Base-by-base conservation (phyloP, 2,113 vertebrate species). In the Semicossyphus pulcher region DNA sequence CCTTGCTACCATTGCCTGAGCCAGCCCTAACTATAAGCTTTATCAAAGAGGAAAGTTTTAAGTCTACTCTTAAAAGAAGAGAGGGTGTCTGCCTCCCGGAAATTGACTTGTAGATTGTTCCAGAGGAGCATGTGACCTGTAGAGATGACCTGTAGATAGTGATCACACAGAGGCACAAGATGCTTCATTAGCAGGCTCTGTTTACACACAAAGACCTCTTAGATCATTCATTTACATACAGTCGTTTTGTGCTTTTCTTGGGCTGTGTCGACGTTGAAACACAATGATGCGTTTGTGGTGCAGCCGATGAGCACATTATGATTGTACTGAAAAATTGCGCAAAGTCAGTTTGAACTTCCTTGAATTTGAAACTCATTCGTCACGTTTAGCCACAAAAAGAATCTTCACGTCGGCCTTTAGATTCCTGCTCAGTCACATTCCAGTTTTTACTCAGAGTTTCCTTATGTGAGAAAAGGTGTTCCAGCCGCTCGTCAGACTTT, bases 361-460 rank as follows among this genome's bases (percentile, higher is more conserved):
- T 3, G 15, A 53, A 37, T 23, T 20, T 18, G 25, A 41, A 25
- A 1, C 23, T 10, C 36, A 8, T 1, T 44, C 1, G 8, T 25
- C 48, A 42, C 26, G 26, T 36, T 28, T 0, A 16, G 4, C 16
- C 10, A 18, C 21, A 7, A 5, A 41, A 9, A 21, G 15, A 23
- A 29, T 44, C 37, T 41, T 10, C 11, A 11, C 0, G n/a, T 4
- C 0, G 1, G 10, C 10, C 7, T 44, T 47, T 57, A 2, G 10
- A 44, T 73, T 57, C 18, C 36, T 37, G 34, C 41, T 51, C 12
- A 10, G 26, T 37, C 64, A 61, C 75, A n/a, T 67, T 52, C n/a
- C 41, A 44, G 7, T 37, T 58, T 37, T 18, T 48, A n/a, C n/a
- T n/a, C n/a, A 6, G 20, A 20, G n/a, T 28, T 53, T 21, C 47